Percentiles rank a stretch among this genome's conserved stretches.
Evolutionary conservation across 1,140 invertebrate species (phyloP).

Genomic region (Campoletis sonorensis): DNA sequence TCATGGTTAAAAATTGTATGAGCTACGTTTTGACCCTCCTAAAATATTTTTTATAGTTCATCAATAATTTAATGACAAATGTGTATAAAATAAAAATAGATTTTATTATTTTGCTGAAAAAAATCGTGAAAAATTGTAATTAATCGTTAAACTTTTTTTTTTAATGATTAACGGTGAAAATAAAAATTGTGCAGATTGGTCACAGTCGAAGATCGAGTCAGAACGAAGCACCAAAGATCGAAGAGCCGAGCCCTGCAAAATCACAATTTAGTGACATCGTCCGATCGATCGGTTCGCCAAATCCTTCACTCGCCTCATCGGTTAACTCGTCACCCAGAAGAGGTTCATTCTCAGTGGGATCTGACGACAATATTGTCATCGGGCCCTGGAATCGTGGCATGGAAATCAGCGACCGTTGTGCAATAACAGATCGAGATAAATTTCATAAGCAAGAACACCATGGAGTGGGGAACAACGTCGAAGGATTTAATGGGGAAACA

Average conservation of each 20-base stretch:
- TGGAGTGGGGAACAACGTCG: constrained; percentile 17
- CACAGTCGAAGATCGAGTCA: constrained; percentile 51
- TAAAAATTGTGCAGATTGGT: constrained; percentile 41
- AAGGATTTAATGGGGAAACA: constrained; percentile 16
- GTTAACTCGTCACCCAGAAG: constrained; percentile 52
- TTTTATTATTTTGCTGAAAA: no score
- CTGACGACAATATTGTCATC: constrained; percentile 29
- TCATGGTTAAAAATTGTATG: no score
- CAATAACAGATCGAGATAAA: constrained; percentile 46
- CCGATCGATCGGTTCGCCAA: constrained; percentile 55
- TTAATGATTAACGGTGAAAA: background rate
- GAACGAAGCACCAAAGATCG: constrained; percentile 9
- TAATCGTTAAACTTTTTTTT: no score
- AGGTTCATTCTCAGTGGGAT: constrained; percentile 11
- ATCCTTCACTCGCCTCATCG: constrained; percentile 53
- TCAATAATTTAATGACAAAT: no score
- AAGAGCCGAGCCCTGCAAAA: constrained; percentile 53
- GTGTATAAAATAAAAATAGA: no score
- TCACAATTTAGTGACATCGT: constrained; percentile 61
- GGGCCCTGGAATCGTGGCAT: constrained; percentile 26
- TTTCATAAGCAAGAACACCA: constrained; percentile 63
- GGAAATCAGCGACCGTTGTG: constrained; percentile 22
- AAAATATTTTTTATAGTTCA: no score
- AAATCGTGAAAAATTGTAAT: no score
- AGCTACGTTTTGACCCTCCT: no score